Base-by-base conservation (phyloP, 2,113 vertebrate species). In the Mormoops blainvillei region DNA sequence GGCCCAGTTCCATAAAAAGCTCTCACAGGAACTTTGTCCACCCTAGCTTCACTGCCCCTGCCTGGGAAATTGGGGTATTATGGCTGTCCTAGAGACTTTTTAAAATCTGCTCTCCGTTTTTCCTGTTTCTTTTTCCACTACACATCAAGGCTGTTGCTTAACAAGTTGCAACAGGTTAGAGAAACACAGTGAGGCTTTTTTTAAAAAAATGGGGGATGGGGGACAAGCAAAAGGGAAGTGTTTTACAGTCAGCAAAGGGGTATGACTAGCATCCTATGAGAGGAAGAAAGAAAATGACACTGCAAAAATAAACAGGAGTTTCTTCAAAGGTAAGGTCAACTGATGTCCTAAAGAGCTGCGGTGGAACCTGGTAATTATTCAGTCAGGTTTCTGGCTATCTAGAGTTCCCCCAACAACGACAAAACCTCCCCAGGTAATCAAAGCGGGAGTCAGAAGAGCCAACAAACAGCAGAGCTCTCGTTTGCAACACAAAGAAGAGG, bases 211-310 rank as follows among this genome's bases (percentile, higher is more conserved):
- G 15, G 33, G 13, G 43, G 24, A n/a, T n/a, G 8, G 12, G 20
- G 41, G 33, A 48, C n/a, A 95, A 94, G 76, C 41, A 96, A 94
- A 85, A 97, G 56, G 84, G 96, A 97, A 97, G 86, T 95, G 61
- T 77, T 92, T 94, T 80, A 80, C 0, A 89, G 96, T 74, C 52
- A 90, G 89, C 95, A 96, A 95, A 38, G 63, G 86, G 97, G 16
- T 15, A 80, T 83, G 89, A 82, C 94, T 83, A n/a, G 74, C 54
- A 94, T 90, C 76, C 83, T 92, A 10, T 63, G 50, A 82, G 9
- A 65, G 26, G 67, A 50, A 87, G 74, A 38, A 93, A 96, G 98
- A 97, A 98, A 98, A 95, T 97, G 8, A 96, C 1, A 78, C 58
- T 83, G 84, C 1, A 5, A 97, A 78, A 16, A 58, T 0, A 65